Base-by-base conservation (phyloP, 2,113 vertebrate species). In the Pterocles orientalis region DNA sequence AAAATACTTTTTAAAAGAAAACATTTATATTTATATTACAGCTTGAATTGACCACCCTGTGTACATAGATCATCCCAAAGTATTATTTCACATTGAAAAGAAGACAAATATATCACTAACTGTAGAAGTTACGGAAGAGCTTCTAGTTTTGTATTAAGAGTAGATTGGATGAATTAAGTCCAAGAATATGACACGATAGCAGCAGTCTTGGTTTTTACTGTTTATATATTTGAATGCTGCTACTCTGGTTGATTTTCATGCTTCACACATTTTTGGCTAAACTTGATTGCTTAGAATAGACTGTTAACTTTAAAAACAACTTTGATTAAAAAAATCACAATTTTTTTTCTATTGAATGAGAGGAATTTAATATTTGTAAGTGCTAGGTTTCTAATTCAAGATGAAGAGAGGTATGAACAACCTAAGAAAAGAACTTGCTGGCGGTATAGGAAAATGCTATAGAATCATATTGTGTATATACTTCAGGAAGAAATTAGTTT, bases 11-110 rank as follows among this genome's bases (percentile, higher is more conserved):
- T 97, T 96, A 78, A 96, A 95, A 97, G 90, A 97, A 98, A 98
- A 93, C 97, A 98, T 99, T 99, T 99, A 99, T 99, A 98, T 98
- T 98, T 98, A 98, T 98, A 98, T 97, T 98, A 97, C 98, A 97
- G 98, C 98, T 99, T 98, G 97, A 98, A 98, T 98, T 98, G 98
- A 99, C 98, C 98, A 97, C 98, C 97, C 98, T 98, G 90, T 99
- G 98, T 99, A 99, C 98, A 99, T 99, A 99, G 98, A 97, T 99
- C 98, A 99, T 98, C 98, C 98, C 98, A 98, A 98, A 99, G 98
- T 99, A 99, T 99, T 99, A 99, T 99, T 99, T 99, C 99, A 99
- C 99, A 99, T 99, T 99, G 99, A 99, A 99, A 99, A 99, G 98
- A 99, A 95, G 97, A 99, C 97, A 98, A 98, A 97, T 98, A 98